Evolutionary conservation across 2,797 vertebrate genomes (phyloP), one percentile per base, ranked within the genome.

Genomic region (Oryzias sinensis): DNA sequence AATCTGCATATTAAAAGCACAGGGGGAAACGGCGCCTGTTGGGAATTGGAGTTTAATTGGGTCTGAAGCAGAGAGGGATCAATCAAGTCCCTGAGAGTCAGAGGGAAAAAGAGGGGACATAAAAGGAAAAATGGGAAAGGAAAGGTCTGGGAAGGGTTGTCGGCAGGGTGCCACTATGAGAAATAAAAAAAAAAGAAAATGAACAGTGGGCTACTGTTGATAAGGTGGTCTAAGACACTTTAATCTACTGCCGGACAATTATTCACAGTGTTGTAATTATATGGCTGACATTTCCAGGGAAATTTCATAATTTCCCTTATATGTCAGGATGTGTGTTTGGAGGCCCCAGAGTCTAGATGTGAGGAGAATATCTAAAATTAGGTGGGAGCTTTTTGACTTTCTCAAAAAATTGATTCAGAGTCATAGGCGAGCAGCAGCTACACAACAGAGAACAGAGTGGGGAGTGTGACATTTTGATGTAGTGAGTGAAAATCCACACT

Each of bases 11-110:
- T 77, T 82, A 83, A 80, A 88, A 82, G 75, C 74, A 70, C 74
- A 65, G 76, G 62, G 65, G 80, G 80, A 62, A 77, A 68, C 37
- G 51, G 49, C 44, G 79, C 80, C 83, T 84, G 74, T 66, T 85
- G 85, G 80, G 84, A 85, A 70, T 79, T 78, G 58, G 66, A 77
- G 82, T 85, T 86, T 87, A 88, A 91, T 85, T 80, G 79, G 77
- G 74, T 78, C 69, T 82, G 75, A 82, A 86, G 69, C 55, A 62
- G 69, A 77, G 69, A 66, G 68, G 76, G 74, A 83, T 86, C 84
- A 87, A 87, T 88, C 78, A 84, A 55, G 63, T 55, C 68, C 54
- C 41, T 41, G 18, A 13, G 70, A 68, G 44, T 62, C 15, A 18
- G 22, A 24, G 48, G 24, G 42, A 62, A 67, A 55, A 50, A 69